Conservation (phyloP, 2,888 invertebrate species). For the Lordiphosa andalusiaca region DNA sequence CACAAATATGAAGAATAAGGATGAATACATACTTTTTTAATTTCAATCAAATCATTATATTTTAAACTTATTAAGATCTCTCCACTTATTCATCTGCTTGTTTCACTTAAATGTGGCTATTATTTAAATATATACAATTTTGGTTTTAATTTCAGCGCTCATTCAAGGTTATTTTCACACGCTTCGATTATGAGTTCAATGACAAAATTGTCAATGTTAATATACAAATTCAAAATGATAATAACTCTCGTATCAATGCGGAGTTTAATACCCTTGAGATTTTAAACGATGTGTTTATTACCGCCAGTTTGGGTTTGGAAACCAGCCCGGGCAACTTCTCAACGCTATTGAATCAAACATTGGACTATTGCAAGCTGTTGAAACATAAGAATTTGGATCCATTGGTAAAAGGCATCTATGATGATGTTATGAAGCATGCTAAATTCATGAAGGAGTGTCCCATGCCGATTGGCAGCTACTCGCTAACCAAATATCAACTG, state of each 20-base stretch:
- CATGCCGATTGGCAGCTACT: slow-evolving; percentile 63
- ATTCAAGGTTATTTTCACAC: slow-evolving; percentile 69
- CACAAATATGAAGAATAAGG: too few species aligned
- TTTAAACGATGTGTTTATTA: slow-evolving; percentile 62
- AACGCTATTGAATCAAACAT: slow-evolving; percentile 47
- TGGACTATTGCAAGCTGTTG: slow-evolving; percentile 73
- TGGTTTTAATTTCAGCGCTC: slow-evolving; percentile 58
- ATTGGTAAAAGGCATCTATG: slow-evolving; percentile 56
- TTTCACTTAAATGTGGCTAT: too few species aligned
- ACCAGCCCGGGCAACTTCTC: slow-evolving; percentile 59
- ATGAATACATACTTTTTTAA: too few species aligned
- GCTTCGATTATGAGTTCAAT: slow-evolving; percentile 60
- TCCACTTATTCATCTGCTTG: too few species aligned
- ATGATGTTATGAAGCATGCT: slow-evolving; percentile 69
- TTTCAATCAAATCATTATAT: too few species aligned
- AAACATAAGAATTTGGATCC: slow-evolving; percentile 64
- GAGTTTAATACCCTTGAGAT: slow-evolving; percentile 54
- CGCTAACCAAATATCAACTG: slow-evolving; percentile 60
- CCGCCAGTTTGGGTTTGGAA: slow-evolving; percentile 55
- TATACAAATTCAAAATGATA: slow-evolving; percentile 61
- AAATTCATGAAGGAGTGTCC: slow-evolving; percentile 71
- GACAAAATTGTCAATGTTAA: slow-evolving; percentile 57
- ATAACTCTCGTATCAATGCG: slow-evolving; percentile 49
- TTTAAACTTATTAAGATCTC: too few species aligned
- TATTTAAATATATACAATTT: not conserved